Evolutionary conservation across 2,888 invertebrate genomes (phyloP).

Genomic region (Drosophila paramelanica): DNA sequence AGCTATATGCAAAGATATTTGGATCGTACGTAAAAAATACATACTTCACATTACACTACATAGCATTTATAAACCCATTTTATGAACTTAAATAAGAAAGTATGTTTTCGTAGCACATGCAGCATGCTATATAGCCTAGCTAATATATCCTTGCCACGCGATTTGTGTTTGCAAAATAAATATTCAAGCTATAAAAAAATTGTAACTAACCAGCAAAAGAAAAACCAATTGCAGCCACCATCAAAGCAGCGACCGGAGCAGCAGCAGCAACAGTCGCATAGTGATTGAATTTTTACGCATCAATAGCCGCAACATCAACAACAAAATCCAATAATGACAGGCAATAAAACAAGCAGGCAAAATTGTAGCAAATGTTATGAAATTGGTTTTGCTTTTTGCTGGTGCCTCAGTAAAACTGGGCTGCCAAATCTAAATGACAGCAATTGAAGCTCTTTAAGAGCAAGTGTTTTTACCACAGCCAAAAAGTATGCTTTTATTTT

Average conservation of each 20-base stretch:
- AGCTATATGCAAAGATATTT: neutral
- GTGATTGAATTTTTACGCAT: constrained; percentile 78
- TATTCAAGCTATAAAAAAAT: constrained; percentile 57
- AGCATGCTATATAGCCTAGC: neutral
- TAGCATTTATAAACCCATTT: too few species aligned
- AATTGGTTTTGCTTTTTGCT: constrained; percentile 36
- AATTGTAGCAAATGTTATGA: constrained; percentile 54
- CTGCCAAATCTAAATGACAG: constrained; percentile 68
- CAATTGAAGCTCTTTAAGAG: constrained; percentile 62
- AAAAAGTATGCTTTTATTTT: constrained; percentile 43
- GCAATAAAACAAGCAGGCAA: constrained; percentile 56
- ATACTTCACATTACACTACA: too few species aligned
- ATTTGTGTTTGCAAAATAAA: constrained; percentile 49
- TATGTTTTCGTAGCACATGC: neutral
- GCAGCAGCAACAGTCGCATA: constrained; percentile 46
- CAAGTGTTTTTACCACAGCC: neutral
- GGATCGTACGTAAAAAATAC: too few species aligned
- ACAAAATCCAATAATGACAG: constrained; percentile 46
- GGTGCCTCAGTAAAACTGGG: constrained; percentile 25
- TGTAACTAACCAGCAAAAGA: constrained; percentile 64
- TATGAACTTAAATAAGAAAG: neutral
- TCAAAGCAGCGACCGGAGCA: constrained; percentile 20
- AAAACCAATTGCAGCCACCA: constrained; percentile 64
- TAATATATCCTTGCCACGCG: neutral
- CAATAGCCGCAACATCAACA: constrained; percentile 44